Percentiles rank a stretch among this genome's conserved stretches.
Evolutionary conservation across 30 jellyfish, hydroid and myxozoan genomes (phyloP).

Genomic region (Phacellophora camtschatica): DNA sequence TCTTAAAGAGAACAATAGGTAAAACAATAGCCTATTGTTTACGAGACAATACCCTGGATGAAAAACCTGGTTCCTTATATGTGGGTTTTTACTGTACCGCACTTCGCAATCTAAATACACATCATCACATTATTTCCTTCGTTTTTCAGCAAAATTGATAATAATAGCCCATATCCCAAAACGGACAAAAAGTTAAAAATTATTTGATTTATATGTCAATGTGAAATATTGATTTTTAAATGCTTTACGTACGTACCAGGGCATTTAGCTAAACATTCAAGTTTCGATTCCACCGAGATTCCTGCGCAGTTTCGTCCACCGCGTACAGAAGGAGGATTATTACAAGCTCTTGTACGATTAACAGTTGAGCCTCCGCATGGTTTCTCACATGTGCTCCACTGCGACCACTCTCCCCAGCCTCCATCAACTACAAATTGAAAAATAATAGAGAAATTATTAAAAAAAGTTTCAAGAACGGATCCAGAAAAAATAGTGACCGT

Average conservation of each 20-base stretch:
- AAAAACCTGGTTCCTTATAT: no score
- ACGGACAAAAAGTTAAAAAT: no score
- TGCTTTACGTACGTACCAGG: slow-evolving; percentile 58
- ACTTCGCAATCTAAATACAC: no score
- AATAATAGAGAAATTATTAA: not conserved
- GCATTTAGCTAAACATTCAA: slow-evolving; percentile 84
- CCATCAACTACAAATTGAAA: slow-evolving; percentile 73
- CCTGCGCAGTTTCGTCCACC: slow-evolving; percentile 91
- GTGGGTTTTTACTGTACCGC: no score
- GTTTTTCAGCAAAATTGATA: no score
- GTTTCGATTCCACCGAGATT: slow-evolving; percentile 53
- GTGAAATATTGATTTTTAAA: not conserved
- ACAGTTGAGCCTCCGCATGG: slow-evolving; percentile 99
- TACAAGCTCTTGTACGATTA: slow-evolving; percentile 85
- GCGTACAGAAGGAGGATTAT: slow-evolving; percentile 79
- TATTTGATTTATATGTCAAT: not conserved
- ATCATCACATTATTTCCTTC: no score
- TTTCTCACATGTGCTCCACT: slow-evolving; percentile 93
- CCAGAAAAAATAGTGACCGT: no score
- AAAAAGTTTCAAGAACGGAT: no score
- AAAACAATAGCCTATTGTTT: no score
- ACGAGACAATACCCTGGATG: no score
- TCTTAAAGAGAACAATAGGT: no score
- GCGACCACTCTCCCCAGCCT: slow-evolving; percentile 98
- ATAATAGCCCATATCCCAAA: no score